Percentiles rank a stretch among this genome's conserved stretches.
Evolutionary conservation across 2,113 vertebrate genomes (phyloP).

Genomic region (Centropristis striata): DNA sequence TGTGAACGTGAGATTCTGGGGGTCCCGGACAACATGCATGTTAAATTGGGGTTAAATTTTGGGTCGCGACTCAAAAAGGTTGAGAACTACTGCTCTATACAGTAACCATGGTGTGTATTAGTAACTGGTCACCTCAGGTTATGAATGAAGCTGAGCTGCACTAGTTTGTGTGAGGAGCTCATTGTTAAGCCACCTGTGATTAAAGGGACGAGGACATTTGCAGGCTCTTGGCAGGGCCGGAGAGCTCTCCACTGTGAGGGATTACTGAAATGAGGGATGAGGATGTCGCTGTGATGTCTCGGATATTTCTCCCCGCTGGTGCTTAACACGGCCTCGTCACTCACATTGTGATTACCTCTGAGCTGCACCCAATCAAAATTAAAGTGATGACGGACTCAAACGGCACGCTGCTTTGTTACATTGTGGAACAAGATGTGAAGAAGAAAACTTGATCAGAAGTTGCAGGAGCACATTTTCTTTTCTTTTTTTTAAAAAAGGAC

Average conservation of each 20-base stretch:
- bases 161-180: neutral
- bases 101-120: neutral
- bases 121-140: neutral
- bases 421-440: neutral
- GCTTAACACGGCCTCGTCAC: slow-evolving; percentile 25
- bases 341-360: slow-evolving; percentile 58
- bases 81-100: no score
- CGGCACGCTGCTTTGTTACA: neutral
- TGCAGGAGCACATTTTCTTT: slow-evolving; percentile 22
- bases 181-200: slow-evolving; percentile 34
- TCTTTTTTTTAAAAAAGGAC: neutral
- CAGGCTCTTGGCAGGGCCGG: slow-evolving; percentile 21
- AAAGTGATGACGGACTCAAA: slow-evolving; percentile 37
- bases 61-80: no score
- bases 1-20: no score
- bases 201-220: slow-evolving; percentile 23
- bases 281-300: slow-evolving; percentile 43
- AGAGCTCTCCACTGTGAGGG: slow-evolving; percentile 21
- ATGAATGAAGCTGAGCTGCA: slow-evolving; percentile 26
- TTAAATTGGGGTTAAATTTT: no score
- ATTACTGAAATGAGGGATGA: slow-evolving; percentile 51
- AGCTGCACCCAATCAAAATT: slow-evolving; percentile 61
- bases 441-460: slow-evolving; percentile 28
- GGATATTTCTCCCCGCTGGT: slow-evolving; percentile 19
- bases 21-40: no score